phyloP scores from a whole-genome alignment of 1,140 invertebrate species.

The Lamellibrachia luymesi region DNA sequence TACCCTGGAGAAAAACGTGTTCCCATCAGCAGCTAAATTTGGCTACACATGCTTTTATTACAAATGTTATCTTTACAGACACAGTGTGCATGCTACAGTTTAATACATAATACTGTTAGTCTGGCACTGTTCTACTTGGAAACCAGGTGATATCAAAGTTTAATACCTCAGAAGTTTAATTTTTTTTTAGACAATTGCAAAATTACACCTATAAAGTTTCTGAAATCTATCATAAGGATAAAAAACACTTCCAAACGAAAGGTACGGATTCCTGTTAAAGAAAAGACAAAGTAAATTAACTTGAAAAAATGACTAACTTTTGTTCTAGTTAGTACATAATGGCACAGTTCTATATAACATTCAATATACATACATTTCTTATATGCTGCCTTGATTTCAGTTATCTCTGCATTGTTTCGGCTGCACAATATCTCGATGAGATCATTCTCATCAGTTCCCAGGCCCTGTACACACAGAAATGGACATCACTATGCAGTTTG shows the following conservation, averaged over 20 bases:
- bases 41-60: not conserved
- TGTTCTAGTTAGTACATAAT: not conserved
- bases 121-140: not conserved
- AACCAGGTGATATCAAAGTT: not conserved
- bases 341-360: not conserved
- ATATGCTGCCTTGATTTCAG: conserved; percentile 41
- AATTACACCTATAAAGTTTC: no score
- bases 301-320: no score
- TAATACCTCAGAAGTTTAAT: not conserved
- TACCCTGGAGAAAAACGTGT: conserved; percentile 23
- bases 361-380: conserved; percentile 40
- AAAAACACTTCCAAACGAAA: no score
- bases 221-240: no score
- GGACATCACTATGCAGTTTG: not conserved
- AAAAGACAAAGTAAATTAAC: no score
- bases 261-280: no score
- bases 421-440: conserved; percentile 53
- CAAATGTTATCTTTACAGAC: not conserved
- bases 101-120: not conserved
- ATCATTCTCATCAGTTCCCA: conserved; percentile 48
- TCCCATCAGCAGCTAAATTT: not conserved
- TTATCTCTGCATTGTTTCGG: conserved; percentile 50
- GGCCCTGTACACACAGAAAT: conserved; percentile 34
- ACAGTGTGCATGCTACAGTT: not conserved
- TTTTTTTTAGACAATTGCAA: no score